Evolutionary conservation across 2,888 invertebrate genomes (phyloP).

Genomic region (Agonopterix subpropinquella): DNA sequence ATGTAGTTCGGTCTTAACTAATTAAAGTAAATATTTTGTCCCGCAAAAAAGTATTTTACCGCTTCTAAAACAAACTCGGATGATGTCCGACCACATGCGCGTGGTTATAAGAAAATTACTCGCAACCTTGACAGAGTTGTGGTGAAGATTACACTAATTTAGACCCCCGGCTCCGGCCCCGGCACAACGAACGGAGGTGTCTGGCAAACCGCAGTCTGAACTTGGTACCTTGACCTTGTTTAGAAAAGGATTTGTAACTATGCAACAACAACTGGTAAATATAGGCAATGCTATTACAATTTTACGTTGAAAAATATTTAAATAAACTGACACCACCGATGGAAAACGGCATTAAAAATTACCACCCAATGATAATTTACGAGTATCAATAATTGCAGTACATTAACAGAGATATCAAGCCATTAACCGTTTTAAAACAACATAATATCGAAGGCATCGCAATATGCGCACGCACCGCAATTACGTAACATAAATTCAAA

Average conservation of each 20-base stretch:
- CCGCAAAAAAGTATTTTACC: too few species aligned
- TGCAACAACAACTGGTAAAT: background rate
- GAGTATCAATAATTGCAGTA: conserved; percentile 14
- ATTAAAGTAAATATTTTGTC: too few species aligned
- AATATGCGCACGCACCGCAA: conserved; percentile 49
- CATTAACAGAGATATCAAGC: conserved; percentile 53
- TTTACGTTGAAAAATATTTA: too few species aligned
- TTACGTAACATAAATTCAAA: conserved; percentile 68
- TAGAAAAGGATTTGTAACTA: background rate
- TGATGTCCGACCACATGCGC: too few species aligned
- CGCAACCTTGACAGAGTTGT: conserved; percentile 48
- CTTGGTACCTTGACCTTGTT: conserved; percentile 34
- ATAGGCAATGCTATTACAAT: too few species aligned
- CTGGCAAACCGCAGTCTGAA: conserved; percentile 45
- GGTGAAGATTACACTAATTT: conserved; percentile 57
- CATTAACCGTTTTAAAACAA: conserved; percentile 46
- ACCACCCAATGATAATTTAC: background rate
- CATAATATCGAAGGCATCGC: conserved; percentile 40
- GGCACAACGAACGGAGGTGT: conserved; percentile 15
- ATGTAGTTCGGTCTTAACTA: too few species aligned
- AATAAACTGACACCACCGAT: too few species aligned
- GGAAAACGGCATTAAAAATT: background rate
- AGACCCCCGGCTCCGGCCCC: too few species aligned
- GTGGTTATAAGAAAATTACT: conserved; percentile 18
- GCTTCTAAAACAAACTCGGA: too few species aligned